Base-by-base conservation (phyloP, 2,888 invertebrate species). In the Drosophila phalerata region DNA sequence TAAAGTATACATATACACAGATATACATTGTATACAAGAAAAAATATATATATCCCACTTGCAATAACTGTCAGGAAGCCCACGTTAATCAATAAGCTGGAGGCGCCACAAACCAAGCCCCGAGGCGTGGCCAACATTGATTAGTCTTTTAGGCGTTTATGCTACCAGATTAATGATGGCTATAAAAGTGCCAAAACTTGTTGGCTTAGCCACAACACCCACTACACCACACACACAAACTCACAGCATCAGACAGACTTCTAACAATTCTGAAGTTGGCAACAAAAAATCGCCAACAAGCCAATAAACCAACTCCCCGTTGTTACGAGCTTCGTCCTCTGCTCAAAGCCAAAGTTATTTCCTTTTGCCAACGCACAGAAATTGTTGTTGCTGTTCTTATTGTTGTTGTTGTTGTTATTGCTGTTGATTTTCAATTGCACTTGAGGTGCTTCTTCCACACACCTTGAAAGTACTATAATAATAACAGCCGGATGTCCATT, bases 361-460 rank as follows among this genome's bases (percentile, higher is more conserved):
- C 89, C 83, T 86, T 75, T 75, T 69, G 87, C 83, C 89, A 86
- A 88, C 88, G 89, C 89, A 72, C 70, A 58, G 32, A 57, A 63
- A 30, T 32, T 61, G 53, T 64, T 56, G 56, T 58, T 67, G 61
- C 57, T 70, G 64, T 56, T 61, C 45, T 49, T 52, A 61, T 66
- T 53, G 52, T 67, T 73, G 62, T 57, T 60, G 42, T 55, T 63
- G 69, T 68, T 57, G 56, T 71, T 57, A 52, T 71, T 77, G 65
- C 55, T 62, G 76, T 51, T 58, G 71, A 48, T 74, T 86, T 81
- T 73, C 65, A 82, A 87, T 79, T 69, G 85, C 87, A 86, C 88
- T 86, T 84, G 75, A 70, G 68, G 88, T 69, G 87, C 85, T 86
- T 88, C 89, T 68, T 57, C 63, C 53, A 69, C 85, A 81, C 85